phyloP scores from a whole-genome alignment of 2,797 vertebrate species.

The Muscicapa striata region DNA sequence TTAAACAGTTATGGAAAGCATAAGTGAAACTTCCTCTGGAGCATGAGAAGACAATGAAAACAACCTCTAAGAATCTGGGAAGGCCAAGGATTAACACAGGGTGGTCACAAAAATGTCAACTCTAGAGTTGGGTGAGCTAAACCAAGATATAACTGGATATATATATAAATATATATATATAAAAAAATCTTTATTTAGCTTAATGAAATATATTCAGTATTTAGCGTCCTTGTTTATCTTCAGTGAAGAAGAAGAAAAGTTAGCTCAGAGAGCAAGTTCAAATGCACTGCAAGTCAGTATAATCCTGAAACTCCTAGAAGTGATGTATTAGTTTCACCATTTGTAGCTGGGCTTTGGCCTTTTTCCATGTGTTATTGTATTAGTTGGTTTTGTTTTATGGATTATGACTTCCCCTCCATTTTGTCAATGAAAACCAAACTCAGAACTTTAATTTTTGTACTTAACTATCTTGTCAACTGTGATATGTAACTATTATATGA shows the following conservation, averaged over 20 bases:
- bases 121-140: neutral
- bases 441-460: neutral
- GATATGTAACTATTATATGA: neutral
- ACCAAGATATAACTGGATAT: neutral
- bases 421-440: neutral
- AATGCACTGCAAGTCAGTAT: neutral
- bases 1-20: neutral
- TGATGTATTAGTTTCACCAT: neutral
- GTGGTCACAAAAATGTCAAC: accelerated
- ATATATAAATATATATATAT: neutral
- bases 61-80: neutral
- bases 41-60: neutral
- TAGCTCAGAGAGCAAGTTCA: neutral
- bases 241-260: neutral
- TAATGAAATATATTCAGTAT: neutral
- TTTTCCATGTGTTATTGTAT: neutral
- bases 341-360: neutral
- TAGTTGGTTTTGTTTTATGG: neutral
- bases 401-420: neutral
- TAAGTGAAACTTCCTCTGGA: neutral
- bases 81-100: neutral
- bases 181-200: neutral
- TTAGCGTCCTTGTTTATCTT: neutral
- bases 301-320: neutral
- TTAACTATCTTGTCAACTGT: neutral